Evolutionary conservation across 2,113 vertebrate genomes (phyloP).

Genomic region (Sturnira hondurensis): DNA sequence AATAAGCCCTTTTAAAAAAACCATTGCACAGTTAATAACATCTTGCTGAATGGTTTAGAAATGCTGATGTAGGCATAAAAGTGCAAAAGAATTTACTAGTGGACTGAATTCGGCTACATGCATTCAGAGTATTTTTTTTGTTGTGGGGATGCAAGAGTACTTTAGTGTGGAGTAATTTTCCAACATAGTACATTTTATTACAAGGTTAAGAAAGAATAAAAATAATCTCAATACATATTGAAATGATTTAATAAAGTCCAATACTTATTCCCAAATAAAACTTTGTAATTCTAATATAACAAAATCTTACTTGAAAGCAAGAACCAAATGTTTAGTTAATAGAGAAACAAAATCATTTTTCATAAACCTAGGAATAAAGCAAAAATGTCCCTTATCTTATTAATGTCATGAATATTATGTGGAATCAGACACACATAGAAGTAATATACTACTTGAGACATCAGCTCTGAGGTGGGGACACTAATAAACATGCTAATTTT

Average conservation of each 20-base stretch:
- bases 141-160: neutral
- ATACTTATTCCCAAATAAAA: neutral
- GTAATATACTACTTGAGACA: neutral
- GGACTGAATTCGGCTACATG: neutral
- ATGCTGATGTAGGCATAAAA: neutral
- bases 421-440: neutral
- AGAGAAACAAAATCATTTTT: conserved; percentile 19
- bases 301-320: neutral
- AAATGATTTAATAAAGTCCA: neutral
- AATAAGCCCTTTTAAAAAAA: neutral
- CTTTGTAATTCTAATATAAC: neutral
- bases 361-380: neutral
- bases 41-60: conserved; percentile 1
- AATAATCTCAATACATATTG: neutral
- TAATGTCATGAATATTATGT: neutral
- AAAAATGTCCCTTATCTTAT: neutral
- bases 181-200: neutral
- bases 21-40: neutral
- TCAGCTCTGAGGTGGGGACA: neutral
- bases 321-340: neutral
- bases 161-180: neutral
- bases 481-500: neutral
- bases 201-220: neutral
- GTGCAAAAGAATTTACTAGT: conserved; percentile 9
- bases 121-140: neutral